Percentiles rank a stretch among this genome's conserved stretches.
Evolutionary conservation across 2,797 vertebrate species (phyloP).

Genomic region (Oreochromis grahami): DNA sequence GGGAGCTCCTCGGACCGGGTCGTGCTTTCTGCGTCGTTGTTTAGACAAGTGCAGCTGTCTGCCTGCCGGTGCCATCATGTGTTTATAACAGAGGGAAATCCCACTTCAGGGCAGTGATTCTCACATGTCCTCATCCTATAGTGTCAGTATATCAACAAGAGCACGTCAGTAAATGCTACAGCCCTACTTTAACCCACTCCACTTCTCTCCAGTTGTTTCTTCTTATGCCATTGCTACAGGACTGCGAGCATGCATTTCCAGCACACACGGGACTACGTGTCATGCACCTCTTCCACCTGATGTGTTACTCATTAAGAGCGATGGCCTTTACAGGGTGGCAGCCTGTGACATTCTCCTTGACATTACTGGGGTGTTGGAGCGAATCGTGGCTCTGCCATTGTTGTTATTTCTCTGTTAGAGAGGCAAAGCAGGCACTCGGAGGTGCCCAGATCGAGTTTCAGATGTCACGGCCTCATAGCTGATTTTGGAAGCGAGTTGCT

Average conservation of each 20-base stretch:
- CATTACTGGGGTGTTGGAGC: slow-evolving; percentile 21
- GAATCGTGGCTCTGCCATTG: slow-evolving; percentile 26
- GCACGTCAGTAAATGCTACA: neutral
- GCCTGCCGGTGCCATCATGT: slow-evolving; percentile 61
- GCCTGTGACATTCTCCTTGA: slow-evolving; percentile 47
- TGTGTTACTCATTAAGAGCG: slow-evolving; percentile 4
- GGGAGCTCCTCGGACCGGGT: slow-evolving; percentile 35
- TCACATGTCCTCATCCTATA: slow-evolving; percentile 5
- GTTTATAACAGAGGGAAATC: slow-evolving; percentile 72
- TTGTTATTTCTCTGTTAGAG: slow-evolving; percentile 44
- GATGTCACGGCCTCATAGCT: slow-evolving; percentile 33
- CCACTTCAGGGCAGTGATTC: slow-evolving; percentile 19
- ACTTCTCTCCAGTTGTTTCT: neutral
- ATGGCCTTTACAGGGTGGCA: slow-evolving; percentile 27
- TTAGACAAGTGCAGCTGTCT: slow-evolving; percentile 68
- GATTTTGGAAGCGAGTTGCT: slow-evolving; percentile 17
- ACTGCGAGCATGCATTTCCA: neutral
- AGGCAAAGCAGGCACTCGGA: slow-evolving; percentile 1
- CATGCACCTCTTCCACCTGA: neutral
- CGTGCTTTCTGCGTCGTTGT: slow-evolving; percentile 52
- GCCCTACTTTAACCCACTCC: neutral
- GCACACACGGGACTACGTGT: neutral
- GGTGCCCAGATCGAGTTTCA: slow-evolving; percentile 50
- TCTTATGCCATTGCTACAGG: neutral
- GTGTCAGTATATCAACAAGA: neutral